Conservation (phyloP, 2,113 vertebrate species). For the Gasterosteus nipponicus region DNA sequence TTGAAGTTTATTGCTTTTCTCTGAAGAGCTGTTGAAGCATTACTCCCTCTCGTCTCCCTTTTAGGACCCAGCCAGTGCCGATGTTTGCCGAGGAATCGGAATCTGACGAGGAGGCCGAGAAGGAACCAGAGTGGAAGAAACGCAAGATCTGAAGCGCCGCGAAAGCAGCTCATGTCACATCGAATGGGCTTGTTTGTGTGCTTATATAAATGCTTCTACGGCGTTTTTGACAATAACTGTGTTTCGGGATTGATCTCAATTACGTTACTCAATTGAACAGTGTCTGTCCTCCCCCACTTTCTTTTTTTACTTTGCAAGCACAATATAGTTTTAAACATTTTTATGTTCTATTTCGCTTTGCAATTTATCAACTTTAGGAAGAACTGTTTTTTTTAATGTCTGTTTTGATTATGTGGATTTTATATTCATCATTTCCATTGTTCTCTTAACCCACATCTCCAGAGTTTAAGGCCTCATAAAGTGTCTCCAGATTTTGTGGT, state of each 20-base stretch:
- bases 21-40: constrained; percentile 22
- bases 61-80: constrained; percentile 92
- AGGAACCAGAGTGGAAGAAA: constrained; percentile 98
- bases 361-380: constrained; percentile 33
- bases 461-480: constrained; percentile 56
- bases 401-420: constrained; percentile 47
- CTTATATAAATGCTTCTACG: no score
- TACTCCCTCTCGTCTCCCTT: constrained; percentile 54
- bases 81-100: constrained; percentile 93
- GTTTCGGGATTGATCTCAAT: not conserved
- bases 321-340: constrained; percentile 30
- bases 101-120: constrained; percentile 91
- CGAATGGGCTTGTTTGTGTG: constrained; percentile 10
- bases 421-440: constrained; percentile 57
- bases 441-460: constrained; percentile 42
- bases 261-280: constrained; percentile 10
- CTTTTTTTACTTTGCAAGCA: constrained; percentile 8
- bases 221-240: constrained; percentile 18
- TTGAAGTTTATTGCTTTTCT: constrained; percentile 5
- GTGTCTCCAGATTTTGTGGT: constrained; percentile 60
- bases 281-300: constrained; percentile 5
- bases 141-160: constrained; percentile 89
- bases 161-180: not conserved
- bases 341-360: constrained; percentile 26
- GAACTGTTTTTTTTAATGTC: constrained; percentile 36